Conservation (phyloP, 2,888 invertebrate genomes). For the Melinopterus prodromus region DNA sequence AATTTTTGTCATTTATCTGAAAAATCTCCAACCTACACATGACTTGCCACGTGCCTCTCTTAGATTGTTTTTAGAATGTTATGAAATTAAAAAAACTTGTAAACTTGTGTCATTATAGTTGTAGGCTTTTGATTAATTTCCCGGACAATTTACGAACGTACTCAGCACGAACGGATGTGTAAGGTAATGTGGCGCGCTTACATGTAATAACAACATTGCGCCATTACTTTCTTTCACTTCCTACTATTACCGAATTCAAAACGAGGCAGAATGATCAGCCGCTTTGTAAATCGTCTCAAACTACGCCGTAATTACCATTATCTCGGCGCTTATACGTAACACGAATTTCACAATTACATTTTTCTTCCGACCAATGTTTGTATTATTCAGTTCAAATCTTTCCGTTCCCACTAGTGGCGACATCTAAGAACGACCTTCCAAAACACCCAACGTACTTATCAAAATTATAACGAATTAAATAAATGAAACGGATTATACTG, state of each 20-base stretch:
- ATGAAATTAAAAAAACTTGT: too few relatives aligned
- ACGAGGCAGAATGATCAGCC: not conserved
- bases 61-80: too few relatives aligned
- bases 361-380: not conserved
- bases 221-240: conserved; percentile 21
- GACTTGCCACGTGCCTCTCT: too few relatives aligned
- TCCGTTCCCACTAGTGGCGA: not conserved
- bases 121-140: too few relatives aligned
- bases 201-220: conserved; percentile 6
- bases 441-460: not conserved
- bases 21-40: too few relatives aligned
- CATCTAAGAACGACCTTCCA: not conserved
- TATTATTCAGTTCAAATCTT: not conserved
- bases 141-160: not conserved
- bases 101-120: too few relatives aligned
- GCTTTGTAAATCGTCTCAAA: not conserved
- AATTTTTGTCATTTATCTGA: too few relatives aligned
- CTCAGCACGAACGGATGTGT: not conserved
- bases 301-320: not conserved
- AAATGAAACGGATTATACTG: too few relatives aligned
- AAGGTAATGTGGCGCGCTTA: not conserved
- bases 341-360: not conserved
- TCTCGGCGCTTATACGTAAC: not conserved
- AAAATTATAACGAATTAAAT: too few relatives aligned
- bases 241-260: not conserved